Evolutionary conservation across 2,113 vertebrate species (phyloP).

Genomic region (Erpornis zantholeuca): DNA sequence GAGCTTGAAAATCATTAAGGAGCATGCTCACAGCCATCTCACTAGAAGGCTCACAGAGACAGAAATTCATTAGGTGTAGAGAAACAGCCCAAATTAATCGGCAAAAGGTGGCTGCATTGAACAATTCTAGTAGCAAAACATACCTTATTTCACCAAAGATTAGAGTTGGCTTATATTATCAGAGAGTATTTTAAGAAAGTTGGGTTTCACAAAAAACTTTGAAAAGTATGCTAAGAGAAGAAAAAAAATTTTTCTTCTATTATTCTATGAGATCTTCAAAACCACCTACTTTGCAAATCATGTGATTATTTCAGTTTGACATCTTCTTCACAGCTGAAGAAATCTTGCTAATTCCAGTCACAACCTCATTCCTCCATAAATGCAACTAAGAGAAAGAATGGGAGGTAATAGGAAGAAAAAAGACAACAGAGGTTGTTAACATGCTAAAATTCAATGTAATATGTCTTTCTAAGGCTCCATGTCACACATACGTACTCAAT

Average conservation of each 20-base stretch:
- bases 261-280: background rate
- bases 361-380: background rate
- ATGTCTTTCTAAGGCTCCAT: background rate
- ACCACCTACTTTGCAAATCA: background rate
- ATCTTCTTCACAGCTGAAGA: background rate
- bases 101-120: background rate
- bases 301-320: background rate
- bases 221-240: background rate
- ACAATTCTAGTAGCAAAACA: background rate
- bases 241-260: background rate
- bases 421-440: background rate
- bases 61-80: background rate
- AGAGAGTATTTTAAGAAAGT: background rate
- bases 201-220: background rate
- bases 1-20: conserved; percentile 4
- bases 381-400: background rate
- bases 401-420: background rate
- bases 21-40: background rate
- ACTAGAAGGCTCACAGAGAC: background rate
- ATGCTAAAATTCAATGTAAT: background rate
- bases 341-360: background rate
- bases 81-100: background rate
- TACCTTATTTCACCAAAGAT: background rate
- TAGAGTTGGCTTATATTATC: background rate
- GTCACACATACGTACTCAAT: background rate